Conservation (phyloP, 2,113 vertebrate species). For the crab-eating macaque (Macaca fascicularis) region T2T-MFA8v1.1 NC_088385.1:13419001-13419500, state of each 20-base stretch:
- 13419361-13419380: neutral
- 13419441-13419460: neutral
- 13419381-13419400: accelerated
- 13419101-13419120: conserved; percentile 69
- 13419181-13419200: conserved; percentile 57
- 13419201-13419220: conserved; percentile 71
- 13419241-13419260: conserved; percentile 35
- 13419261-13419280: neutral
- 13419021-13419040: neutral
- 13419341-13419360: neutral
- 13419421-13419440: neutral
- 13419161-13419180: conserved; percentile 74
- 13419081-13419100: conserved; percentile 60
- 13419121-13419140: conserved; percentile 63
- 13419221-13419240: conserved; percentile 13
- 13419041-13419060: conserved; percentile 17
- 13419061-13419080: neutral
- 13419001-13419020: conserved; percentile 28
- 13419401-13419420: neutral
- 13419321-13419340: neutral
- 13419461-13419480: neutral
- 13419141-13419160: conserved; percentile 55
- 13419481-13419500: neutral
- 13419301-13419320: neutral
- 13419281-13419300: neutral